Percentiles rank a stretch among this genome's conserved stretches.
phyloP scores from a whole-genome alignment of 1,140 invertebrate species.

The Pachyrhynchus sulphureomaculatus region DNA sequence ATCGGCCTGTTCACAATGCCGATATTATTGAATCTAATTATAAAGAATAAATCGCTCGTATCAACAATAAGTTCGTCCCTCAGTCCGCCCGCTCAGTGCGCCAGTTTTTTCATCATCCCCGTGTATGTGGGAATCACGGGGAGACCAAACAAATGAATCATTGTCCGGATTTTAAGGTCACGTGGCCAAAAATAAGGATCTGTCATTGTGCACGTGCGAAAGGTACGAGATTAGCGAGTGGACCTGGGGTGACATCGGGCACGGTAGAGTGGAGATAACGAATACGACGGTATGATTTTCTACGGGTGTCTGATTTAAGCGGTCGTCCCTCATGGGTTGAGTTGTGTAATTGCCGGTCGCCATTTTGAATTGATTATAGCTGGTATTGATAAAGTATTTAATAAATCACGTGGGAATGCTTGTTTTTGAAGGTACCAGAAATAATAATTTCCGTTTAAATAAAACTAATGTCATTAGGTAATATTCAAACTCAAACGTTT shows the following conservation, averaged over 20 bases:
- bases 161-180: conserved; percentile 28
- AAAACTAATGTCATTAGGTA: too few species aligned
- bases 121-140: conserved; percentile 31
- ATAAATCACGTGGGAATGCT: background rate
- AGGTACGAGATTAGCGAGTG: conserved; percentile 27
- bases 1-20: conserved; percentile 22
- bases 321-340: conserved; percentile 7
- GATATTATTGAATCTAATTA: conserved; percentile 35
- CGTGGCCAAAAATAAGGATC: conserved; percentile 33
- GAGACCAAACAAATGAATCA: conserved; percentile 33
- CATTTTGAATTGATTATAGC: conserved; percentile 26
- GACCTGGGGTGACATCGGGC: conserved; percentile 30
- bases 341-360: conserved; percentile 11
- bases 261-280: conserved; percentile 28
- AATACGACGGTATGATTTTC: conserved; percentile 31
- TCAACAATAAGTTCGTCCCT: too few species aligned
- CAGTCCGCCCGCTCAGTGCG: background rate
- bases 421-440: too few species aligned
- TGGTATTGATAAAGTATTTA: background rate
- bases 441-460: too few species aligned
- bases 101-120: too few species aligned
- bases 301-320: conserved; percentile 22
- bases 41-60: conserved; percentile 34
- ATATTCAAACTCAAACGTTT: too few species aligned
- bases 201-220: conserved; percentile 28